A percentile compares a stretch with the other conserved stretches of the same genome.
Conservation (phyloP, 2,113 vertebrate species). For the Passer montanus region DNA sequence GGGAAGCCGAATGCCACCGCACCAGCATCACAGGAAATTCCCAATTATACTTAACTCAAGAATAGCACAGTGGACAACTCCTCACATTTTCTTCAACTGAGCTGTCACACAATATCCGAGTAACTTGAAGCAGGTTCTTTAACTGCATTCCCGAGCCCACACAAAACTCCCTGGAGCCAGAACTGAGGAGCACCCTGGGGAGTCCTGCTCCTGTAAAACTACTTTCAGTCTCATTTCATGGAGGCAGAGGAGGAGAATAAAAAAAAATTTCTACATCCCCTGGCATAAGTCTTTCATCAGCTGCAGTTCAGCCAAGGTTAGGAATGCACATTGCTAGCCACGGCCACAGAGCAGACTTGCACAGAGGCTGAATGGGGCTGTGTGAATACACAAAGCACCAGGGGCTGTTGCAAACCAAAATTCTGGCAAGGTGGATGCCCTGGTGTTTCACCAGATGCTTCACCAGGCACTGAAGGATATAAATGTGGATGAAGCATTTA, state of each 20-base stretch:
- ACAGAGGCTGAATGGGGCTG: background rate
- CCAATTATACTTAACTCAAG: conserved; percentile 26
- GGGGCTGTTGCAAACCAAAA: background rate
- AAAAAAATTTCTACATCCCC: background rate
- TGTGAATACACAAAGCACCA: background rate
- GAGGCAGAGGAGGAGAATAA: background rate
- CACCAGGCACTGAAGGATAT: background rate
- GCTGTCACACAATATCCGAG: background rate
- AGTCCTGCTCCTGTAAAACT: background rate
- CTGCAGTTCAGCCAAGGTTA: background rate
- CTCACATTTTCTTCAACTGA: conserved; percentile 51
- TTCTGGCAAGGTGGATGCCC: background rate
- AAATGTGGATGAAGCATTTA: background rate
- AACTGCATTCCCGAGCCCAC: background rate
- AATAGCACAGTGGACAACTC: conserved; percentile 22
- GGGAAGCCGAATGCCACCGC: background rate
- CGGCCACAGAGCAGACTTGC: too few relatives aligned
- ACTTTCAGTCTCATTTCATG: background rate
- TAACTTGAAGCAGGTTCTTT: conserved; percentile 20
- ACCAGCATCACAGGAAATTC: conserved; percentile 51
- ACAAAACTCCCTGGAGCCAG: background rate
- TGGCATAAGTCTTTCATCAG: background rate
- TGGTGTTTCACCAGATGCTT: background rate
- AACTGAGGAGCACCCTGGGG: background rate
- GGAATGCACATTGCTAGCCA: background rate